Evolutionary conservation across 1,140 invertebrate genomes (phyloP), one percentile per base, ranked within the genome.

Genomic region (Pachyrhynchus sulphureomaculatus): DNA sequence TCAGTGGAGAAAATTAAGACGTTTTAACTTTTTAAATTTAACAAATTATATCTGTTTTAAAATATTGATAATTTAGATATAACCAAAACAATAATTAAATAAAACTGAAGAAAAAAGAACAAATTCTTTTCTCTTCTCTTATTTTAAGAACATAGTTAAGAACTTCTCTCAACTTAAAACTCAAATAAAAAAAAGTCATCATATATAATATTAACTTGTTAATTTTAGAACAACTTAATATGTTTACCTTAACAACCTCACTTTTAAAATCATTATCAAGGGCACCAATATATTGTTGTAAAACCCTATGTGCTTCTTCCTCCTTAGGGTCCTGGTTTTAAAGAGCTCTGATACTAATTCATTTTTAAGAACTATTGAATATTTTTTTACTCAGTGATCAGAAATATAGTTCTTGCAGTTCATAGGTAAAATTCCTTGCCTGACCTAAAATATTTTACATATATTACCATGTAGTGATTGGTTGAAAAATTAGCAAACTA

Each of bases 241-340:
- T n/a, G 51, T 20, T 55, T 55, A 67, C 65, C 51, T 63, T 10
- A 64, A 55, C 13, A n/a, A 67, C 3, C 32, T 44, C 41, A 15
- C 15, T 12, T 45, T 64, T 64, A 45, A 51, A 59, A 36, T 56
- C 29, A 49, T 17, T 17, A 15, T 17, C 21, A n/a, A 64, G 21
- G 9, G 6, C 5, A n/a, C 32, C 20, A 17, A 67, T 5, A 58
- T 60, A 64, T 15, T 64, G 60, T 15, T 55, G 12, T 12, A 63
- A 42, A 52, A 62, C 23, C 34, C 26, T 48, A 20, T 23, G 32
- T 32, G 13, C 20, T 15, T 32, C 45, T 2, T 39, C 20, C 4
- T 42, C 26, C 13, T 33, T 12, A 23, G 12, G 5, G 17, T 52
- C 18, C 23, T n/a, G n/a, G 12, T n/a, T 33, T 53, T 21, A 9